These are phyloP conservation scores for Cyanoliseus patagonus DNA, from an alignment of 2,113 vertebrate genomes.

Conservation along the genomic window DNA sequence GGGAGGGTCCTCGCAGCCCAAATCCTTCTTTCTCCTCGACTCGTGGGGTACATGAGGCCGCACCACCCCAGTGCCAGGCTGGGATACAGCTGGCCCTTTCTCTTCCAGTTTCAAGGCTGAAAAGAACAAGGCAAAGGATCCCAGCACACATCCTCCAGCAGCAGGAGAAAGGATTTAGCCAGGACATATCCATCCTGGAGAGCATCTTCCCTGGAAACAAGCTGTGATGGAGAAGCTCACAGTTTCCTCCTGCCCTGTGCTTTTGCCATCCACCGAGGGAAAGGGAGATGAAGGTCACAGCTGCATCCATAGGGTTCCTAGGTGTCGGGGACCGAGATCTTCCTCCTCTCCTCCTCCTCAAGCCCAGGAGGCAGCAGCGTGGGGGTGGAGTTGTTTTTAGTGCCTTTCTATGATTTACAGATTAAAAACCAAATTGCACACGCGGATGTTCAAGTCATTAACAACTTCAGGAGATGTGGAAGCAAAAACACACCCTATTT, in stretches of 20 bases:
- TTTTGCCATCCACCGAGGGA: neutral
- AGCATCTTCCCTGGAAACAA: neutral
- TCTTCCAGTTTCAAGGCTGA: neutral
- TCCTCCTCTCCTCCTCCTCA: neutral
- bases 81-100: neutral
- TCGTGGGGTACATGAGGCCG: neutral
- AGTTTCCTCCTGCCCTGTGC: neutral
- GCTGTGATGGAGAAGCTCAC: neutral
- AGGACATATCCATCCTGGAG: neutral
- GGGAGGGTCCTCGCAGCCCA: neutral
- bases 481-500: neutral
- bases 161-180: too few species aligned
- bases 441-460: neutral
- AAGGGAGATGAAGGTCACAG: too few species aligned
- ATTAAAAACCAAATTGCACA: neutral
- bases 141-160: neutral
- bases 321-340: neutral
- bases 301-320: rapidly evolving
- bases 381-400: neutral
- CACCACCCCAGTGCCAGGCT: neutral
- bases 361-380: neutral
- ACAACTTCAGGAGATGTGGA: neutral
- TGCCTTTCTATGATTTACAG: neutral
- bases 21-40: neutral
- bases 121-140: neutral